Conservation (phyloP, 2,113 vertebrate species). For the Mesoclemmys tuberculata region DNA sequence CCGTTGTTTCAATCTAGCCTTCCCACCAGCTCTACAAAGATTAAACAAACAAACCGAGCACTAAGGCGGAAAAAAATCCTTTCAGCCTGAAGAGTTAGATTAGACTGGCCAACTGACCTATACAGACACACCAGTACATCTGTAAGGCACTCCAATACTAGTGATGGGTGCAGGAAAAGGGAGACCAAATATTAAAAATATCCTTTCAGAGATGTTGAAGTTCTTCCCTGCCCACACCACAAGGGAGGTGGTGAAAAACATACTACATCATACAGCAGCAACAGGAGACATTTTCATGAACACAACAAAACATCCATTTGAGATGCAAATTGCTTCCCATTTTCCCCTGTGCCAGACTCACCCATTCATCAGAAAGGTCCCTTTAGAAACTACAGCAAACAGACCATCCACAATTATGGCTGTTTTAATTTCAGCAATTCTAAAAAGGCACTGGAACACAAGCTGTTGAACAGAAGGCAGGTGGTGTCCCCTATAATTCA, state of each 20-base stretch:
- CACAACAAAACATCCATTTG: not conserved
- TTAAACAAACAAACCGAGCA: not conserved
- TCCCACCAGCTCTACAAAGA: not conserved
- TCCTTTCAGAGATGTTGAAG: not conserved
- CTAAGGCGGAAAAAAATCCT: not conserved
- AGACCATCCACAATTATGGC: no score
- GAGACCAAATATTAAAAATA: not conserved
- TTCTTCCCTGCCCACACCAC: not conserved
- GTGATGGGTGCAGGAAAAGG: fast-evolving
- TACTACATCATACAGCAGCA: no score
- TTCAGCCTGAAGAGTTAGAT: not conserved
- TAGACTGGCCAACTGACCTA: not conserved
- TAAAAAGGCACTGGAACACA: not conserved
- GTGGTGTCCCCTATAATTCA: not conserved
- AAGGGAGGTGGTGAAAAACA: no score
- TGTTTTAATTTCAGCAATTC: not conserved
- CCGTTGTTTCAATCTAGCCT: not conserved
- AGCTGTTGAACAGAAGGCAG: not conserved
- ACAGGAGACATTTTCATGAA: not conserved
- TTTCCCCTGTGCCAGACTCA: not conserved
- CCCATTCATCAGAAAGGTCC: no score
- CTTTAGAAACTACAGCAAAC: no score
- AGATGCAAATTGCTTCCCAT: not conserved
- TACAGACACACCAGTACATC: not conserved
- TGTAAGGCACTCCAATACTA: fast-evolving